Percentiles rank a stretch among this genome's conserved stretches.
These are phyloP conservation scores for Myoxocephalus aenaeus DNA, from an alignment of 2,797 vertebrate genomes.

Conservation along the genomic window DNA sequence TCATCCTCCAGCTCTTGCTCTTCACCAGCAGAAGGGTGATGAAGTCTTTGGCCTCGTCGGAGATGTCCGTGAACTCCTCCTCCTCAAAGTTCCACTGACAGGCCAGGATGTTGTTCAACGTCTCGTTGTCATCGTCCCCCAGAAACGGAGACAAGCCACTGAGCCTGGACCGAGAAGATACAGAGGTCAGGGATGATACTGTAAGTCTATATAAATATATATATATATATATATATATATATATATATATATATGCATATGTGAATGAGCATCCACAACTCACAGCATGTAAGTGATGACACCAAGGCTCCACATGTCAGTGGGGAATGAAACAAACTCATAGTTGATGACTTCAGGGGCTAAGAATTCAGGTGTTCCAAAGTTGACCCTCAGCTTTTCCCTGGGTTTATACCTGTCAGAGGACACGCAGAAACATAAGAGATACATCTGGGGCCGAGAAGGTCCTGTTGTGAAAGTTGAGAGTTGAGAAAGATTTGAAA, in stretches of 20 bases:
- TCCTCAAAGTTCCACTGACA: conserved; percentile 96
- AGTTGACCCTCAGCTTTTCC: conserved; percentile 96
- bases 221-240: not conserved
- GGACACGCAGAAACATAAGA: conserved; percentile 17
- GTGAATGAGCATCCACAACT: conserved; percentile 67
- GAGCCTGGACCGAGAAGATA: conserved; percentile 80
- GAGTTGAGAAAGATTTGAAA: not conserved
- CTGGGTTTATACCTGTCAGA: conserved; percentile 93
- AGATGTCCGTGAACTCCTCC: conserved; percentile 91
- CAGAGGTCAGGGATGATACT: not conserved
- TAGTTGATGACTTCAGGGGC: conserved; percentile 98
- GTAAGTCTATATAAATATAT: not conserved
- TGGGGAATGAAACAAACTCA: conserved; percentile 98
- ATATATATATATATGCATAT: not conserved
- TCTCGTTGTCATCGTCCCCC: conserved; percentile 96
- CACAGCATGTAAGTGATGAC: conserved; percentile 98
- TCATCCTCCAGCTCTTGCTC: conserved; percentile 98
- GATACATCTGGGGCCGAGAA: not conserved
- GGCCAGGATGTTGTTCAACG: conserved; percentile 94
- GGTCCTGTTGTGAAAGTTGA: not conserved
- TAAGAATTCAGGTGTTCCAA: conserved; percentile 98
- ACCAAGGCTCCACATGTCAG: conserved; percentile 98
- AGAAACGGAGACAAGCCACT: conserved; percentile 96
- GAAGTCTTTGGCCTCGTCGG: conserved; percentile 95
- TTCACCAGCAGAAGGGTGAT: conserved; percentile 95